Percentiles rank a stretch among this genome's conserved stretches.
These are phyloP conservation scores for Mythimna impura DNA, from an alignment of 2,888 invertebrate species.

Conservation along the genomic window DNA sequence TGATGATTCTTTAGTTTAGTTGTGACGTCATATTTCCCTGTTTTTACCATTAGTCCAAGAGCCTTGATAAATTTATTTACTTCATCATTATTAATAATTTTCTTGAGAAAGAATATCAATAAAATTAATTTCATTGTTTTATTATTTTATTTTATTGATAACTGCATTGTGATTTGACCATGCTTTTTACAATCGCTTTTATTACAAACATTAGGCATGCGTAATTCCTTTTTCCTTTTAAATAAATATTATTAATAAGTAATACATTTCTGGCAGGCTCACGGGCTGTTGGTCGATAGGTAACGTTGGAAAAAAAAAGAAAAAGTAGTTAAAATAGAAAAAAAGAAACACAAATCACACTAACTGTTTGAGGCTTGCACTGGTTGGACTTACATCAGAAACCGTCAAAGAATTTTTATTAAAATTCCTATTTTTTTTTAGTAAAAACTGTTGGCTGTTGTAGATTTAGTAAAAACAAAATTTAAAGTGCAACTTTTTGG, in stretches of 20 bases:
- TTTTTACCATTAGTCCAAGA: conserved; percentile 47
- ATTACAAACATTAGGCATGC: conserved; percentile 75
- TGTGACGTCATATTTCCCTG: conserved; percentile 31
- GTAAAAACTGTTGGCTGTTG: conserved; percentile 64
- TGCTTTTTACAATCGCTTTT: conserved; percentile 73
- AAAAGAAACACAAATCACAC: conserved; percentile 56
- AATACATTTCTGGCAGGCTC: conserved; percentile 76
- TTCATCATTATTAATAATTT: conserved; percentile 42
- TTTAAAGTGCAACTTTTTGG: conserved; percentile 61
- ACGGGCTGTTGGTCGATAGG: conserved; percentile 81
- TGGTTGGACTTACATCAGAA: conserved; percentile 37
- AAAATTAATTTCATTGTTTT: conserved; percentile 20
- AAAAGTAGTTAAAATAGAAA: conserved; percentile 56
- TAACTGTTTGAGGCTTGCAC: conserved; percentile 65
- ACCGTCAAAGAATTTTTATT: conserved; percentile 20
- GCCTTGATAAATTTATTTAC: conserved; percentile 36
- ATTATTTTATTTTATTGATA: conserved; percentile 45
- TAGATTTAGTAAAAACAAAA: conserved; percentile 52
- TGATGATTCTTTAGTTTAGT: conserved; percentile 48
- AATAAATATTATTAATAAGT: conserved; percentile 58
- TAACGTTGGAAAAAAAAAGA: conserved; percentile 71
- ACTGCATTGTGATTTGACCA: conserved; percentile 63
- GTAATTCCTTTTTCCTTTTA: conserved; percentile 59
- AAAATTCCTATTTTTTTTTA: conserved; percentile 25
- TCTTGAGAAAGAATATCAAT: conserved; percentile 43